A percentile compares a stretch with the other conserved stretches of the same genome.
phyloP scores from a whole-genome alignment of 1,140 invertebrate genomes.

The Drosophila biarmipes region DNA sequence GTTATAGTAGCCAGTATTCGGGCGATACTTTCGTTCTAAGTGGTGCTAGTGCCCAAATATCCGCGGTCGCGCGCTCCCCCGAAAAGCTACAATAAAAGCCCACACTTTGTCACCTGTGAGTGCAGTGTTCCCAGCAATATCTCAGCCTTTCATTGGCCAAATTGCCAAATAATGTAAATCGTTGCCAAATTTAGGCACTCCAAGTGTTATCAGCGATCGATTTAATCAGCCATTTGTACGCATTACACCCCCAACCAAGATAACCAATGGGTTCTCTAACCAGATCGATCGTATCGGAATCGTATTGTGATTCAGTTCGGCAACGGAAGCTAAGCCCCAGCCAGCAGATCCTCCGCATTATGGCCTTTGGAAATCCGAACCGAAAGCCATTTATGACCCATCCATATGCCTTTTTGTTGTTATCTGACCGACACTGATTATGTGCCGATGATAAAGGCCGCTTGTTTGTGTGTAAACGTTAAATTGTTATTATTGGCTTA shows the following conservation, averaged over 20 bases:
- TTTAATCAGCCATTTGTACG: slow-evolving; percentile 52
- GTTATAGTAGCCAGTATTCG: slow-evolving; percentile 41
- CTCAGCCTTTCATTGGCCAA: slow-evolving; percentile 48
- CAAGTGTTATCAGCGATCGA: slow-evolving; percentile 49
- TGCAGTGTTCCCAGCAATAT: slow-evolving; percentile 26
- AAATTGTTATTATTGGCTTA: slow-evolving; percentile 77
- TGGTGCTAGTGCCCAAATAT: slow-evolving; percentile 7
- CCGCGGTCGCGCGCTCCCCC: slow-evolving; percentile 7
- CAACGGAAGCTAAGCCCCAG: slow-evolving; percentile 2
- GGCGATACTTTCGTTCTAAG: slow-evolving; percentile 14
- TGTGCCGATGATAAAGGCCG: slow-evolving; percentile 61
- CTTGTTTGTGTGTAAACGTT: slow-evolving; percentile 47
- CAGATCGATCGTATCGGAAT: not conserved
- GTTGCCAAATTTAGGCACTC: slow-evolving; percentile 51
- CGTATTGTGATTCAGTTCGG: not conserved
- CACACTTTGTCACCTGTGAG: slow-evolving; percentile 45
- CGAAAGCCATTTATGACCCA: slow-evolving; percentile 45
- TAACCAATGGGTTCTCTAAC: not conserved
- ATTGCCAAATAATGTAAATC: slow-evolving; percentile 69
- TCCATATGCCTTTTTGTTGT: slow-evolving; percentile 44
- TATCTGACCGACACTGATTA: slow-evolving; percentile 69
- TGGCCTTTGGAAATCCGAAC: slow-evolving; percentile 17
- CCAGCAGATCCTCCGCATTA: not conserved
- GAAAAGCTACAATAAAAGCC: slow-evolving; percentile 17
- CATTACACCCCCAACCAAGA: slow-evolving; percentile 12